phyloP scores from a whole-genome alignment of 1,140 invertebrate species.

The Formica exsecta region DNA sequence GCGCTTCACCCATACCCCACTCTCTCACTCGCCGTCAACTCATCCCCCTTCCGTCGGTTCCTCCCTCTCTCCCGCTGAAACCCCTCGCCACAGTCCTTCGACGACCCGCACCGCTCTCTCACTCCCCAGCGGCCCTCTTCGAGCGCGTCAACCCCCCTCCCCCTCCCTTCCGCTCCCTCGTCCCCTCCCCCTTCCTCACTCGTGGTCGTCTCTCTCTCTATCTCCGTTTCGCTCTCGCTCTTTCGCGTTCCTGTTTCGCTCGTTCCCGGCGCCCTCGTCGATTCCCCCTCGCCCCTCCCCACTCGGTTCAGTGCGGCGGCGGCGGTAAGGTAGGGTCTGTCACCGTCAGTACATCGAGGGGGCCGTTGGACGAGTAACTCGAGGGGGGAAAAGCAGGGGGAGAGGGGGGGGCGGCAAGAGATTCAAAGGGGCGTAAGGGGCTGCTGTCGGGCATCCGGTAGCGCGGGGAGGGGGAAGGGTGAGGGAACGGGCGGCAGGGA shows the following conservation, averaged over 20 bases:
- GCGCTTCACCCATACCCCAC: conserved; percentile 71
- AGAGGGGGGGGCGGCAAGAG: conserved; percentile 63
- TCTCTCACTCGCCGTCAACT: conserved; percentile 62
- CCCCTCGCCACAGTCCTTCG: conserved; percentile 66
- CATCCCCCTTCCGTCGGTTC: conserved; percentile 42
- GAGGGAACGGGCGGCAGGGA: conserved; percentile 65
- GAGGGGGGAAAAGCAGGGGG: conserved; percentile 67
- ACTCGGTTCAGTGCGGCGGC: conserved; percentile 62
- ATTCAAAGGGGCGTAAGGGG: conserved; percentile 66
- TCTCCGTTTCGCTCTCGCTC: conserved; percentile 68
- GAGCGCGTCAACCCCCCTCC: conserved; percentile 71
- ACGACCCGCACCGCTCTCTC: conserved; percentile 72
- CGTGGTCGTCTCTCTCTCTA: conserved; percentile 33
- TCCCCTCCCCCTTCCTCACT: conserved; percentile 53
- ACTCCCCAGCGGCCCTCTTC: conserved; percentile 74
- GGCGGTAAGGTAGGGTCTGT: conserved; percentile 85
- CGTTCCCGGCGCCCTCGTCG: conserved; percentile 67
- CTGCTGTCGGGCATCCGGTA: conserved; percentile 64
- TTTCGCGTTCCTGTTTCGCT: conserved; percentile 69
- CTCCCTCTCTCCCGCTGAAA: conserved; percentile 67
- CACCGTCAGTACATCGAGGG: conserved; percentile 84
- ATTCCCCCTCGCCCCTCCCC: conserved; percentile 64
- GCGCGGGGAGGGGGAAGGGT: conserved; percentile 57
- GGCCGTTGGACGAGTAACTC: conserved; percentile 71
- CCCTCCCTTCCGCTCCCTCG: conserved; percentile 26